Evolutionary conservation across 1,140 invertebrate genomes (phyloP), one percentile per base, ranked within the genome.

Genomic region (Nebria ingens): DNA sequence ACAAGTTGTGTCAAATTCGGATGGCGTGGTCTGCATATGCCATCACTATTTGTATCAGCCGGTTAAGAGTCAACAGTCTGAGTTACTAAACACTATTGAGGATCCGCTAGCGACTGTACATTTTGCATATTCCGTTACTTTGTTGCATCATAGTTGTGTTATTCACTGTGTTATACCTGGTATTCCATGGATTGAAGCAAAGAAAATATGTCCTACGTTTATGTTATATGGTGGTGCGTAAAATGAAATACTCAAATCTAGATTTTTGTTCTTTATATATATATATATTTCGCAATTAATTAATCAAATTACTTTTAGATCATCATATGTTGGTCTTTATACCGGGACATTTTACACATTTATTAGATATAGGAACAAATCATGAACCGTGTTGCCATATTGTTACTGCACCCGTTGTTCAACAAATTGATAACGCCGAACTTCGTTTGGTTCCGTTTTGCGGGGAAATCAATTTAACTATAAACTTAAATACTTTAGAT

Each of bases 31-130:
- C 17, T 89, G 86, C 61, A 83, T 91, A 45, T 90, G 87, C 62
- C 87, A 91, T 72, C 86, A 91, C 71, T 91, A 91, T 63, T 71
- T 91, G 0, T 91, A 90, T 65, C 84, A 89, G 68, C 82, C 83
- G 53, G 40, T 73, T 65, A 58, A 59, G 52, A 4, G 4, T 45
- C 9, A 25, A 25, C 4, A 1, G 45, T 34, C 25, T 54, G 17
- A 23, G 12, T 2, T 50, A 50, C 63, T 78, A 51, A 76, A 83
- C 67, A 78, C 77, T 21, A 70, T 76, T 9, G 77, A 80, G 54
- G 77, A 77, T 45, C 17, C 40, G 4, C 6, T 12, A 11, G 15
- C 82, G 19, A 82, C 79, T 13, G 86, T 91, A 1, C 84, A 89
- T 63, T 87, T 89, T 66, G 87, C 87, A 13, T 90, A 90, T 67